Base-by-base conservation (phyloP, 2,888 invertebrate genomes). In the Agriopis aurantiaria region DNA sequence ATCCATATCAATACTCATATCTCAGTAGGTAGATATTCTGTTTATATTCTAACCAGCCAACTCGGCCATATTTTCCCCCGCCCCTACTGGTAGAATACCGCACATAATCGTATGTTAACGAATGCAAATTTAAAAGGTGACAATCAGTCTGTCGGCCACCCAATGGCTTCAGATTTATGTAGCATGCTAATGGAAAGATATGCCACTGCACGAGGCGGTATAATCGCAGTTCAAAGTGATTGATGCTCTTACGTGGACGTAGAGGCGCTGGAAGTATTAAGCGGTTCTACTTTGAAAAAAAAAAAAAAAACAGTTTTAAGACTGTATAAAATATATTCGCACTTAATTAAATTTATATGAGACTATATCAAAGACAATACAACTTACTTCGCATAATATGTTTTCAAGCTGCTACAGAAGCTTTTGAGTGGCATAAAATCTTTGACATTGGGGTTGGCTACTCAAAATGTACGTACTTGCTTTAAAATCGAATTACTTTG, bases 121-220 rank as follows among this genome's bases (percentile, higher is more conserved):
- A 82, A 93, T 92, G 93, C 89, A 92, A 93, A 93, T 92, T 90
- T 91, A 91, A 90, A 91, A 90, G 90, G 91, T 91, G 93, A 92
- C 92, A 92, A 92, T 91, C 89, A 90, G 87, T 81, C 87, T 87
- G 89, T 86, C 86, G 86, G 89, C 82, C 91, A 91, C 91, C 91
- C 92, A 91, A 88, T 89, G 84, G 80, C 80, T 69, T 69, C 79
- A 85, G 88, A 91, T 89, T 89, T 81, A 82, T 81, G 77, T 82
- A 80, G 86, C 87, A 91, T 90, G 91, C 80, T 87, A 91, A 91
- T 91, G 82, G 77, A 71, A 74, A 85, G 88, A 90, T 91, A 91
- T 88, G 89, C 89, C 89, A 89, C 89, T 87, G 88, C 89, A 88
- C 88, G 88, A 75, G 85, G 83, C 84, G 83, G 91, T 82, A 89